A percentile compares a stretch with the other conserved stretches of the same genome.
phyloP scores from a whole-genome alignment of 2,113 vertebrate species.

The Baryphthengus martii region DNA sequence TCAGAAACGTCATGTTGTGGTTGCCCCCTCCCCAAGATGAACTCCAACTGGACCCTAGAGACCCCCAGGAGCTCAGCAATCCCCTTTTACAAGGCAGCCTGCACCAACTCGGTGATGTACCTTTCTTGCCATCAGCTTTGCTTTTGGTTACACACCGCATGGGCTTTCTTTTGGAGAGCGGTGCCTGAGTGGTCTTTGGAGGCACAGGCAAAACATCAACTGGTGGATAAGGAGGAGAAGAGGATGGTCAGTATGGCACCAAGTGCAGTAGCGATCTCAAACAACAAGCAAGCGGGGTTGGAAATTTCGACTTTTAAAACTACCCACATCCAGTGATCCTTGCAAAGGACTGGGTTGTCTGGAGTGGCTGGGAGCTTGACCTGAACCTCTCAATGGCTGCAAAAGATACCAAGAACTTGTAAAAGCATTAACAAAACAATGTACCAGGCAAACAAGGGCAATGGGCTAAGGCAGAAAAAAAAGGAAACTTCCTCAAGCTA shows the following conservation, averaged over 20 bases:
- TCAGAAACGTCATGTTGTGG: not conserved
- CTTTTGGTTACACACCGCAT: rapidly evolving
- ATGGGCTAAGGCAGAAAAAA: not conserved
- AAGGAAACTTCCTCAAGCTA: not conserved
- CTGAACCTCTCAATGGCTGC: not conserved
- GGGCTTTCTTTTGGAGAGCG: not conserved
- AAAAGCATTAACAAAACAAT: not conserved
- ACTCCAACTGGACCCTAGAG: not conserved
- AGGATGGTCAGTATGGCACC: not conserved
- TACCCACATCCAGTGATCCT: rapidly evolving
- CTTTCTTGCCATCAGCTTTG: not conserved
- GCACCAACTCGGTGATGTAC: not conserved
- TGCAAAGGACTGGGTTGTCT: not conserved
- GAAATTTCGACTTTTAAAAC: not conserved
- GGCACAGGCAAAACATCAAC: constrained; percentile 8
- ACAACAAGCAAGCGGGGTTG: not conserved
- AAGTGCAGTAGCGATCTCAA: not conserved
- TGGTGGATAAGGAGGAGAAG: not conserved
- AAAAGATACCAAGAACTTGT: not conserved
- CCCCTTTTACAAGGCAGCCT: not conserved
- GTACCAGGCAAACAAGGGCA: not conserved
- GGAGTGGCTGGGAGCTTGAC: not conserved
- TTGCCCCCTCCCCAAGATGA: not conserved
- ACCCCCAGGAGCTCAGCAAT: not conserved
- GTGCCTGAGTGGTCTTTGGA: not conserved